A percentile compares a stretch with the other conserved stretches of the same genome.
Conservation (phyloP, 2,797 vertebrate genomes). For the Craterocephalus amniculus region DNA sequence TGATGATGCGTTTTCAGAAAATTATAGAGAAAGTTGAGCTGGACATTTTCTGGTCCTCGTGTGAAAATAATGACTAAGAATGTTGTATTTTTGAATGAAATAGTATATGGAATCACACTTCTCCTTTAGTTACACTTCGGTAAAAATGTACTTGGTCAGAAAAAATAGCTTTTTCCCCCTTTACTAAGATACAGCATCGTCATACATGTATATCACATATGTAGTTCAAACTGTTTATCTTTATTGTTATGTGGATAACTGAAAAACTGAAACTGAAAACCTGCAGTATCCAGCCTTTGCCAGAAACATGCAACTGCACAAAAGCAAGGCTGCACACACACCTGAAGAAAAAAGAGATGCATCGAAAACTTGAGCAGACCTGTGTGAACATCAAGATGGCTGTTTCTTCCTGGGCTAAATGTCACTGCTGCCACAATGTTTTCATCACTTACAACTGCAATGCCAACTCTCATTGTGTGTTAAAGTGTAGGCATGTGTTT, state of each 20-base stretch:
- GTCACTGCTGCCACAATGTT: slow-evolving; percentile 66
- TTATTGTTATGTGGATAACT: too few relatives aligned
- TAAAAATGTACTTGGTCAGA: too few relatives aligned
- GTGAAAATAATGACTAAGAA: not conserved
- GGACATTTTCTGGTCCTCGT: not conserved
- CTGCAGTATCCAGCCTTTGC: too few relatives aligned
- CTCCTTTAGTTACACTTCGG: too few relatives aligned
- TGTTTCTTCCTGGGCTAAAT: slow-evolving; percentile 58
- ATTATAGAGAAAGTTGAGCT: not conserved
- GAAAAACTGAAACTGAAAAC: not conserved
- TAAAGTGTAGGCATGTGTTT: slow-evolving; percentile 11
- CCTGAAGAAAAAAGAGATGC: not conserved
- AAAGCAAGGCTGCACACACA: not conserved
- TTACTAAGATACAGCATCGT: too few relatives aligned
- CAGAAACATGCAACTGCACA: not conserved
- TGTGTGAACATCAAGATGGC: slow-evolving; percentile 33
- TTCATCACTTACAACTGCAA: slow-evolving; percentile 46
- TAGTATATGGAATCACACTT: too few relatives aligned
- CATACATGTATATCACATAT: too few relatives aligned
- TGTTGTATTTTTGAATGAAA: too few relatives aligned
- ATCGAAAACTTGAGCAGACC: slow-evolving; percentile 24
- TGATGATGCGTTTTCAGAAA: not conserved
- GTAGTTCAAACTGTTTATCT: too few relatives aligned
- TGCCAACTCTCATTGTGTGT: slow-evolving; percentile 25
- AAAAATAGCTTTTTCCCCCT: too few relatives aligned